Evolutionary conservation across 2,797 vertebrate species (phyloP).

Genomic region (Monodelphis domestica): DNA sequence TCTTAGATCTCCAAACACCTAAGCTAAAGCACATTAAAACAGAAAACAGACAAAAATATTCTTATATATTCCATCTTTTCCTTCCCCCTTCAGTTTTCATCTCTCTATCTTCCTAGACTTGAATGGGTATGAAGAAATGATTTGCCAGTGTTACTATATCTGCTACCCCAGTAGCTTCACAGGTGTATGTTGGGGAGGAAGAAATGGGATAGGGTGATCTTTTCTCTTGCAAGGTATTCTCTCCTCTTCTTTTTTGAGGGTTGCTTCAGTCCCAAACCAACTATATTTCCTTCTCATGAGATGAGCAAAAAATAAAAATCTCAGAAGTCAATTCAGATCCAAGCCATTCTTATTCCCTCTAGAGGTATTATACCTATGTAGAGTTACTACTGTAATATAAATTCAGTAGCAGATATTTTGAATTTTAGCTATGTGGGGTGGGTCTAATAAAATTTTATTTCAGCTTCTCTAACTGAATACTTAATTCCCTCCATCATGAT

Average conservation of each 20-base stretch:
- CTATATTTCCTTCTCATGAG: not conserved
- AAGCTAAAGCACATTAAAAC: not conserved
- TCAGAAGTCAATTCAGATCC: not conserved
- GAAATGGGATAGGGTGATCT: not conserved
- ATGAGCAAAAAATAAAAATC: not conserved
- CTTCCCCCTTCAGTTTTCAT: not conserved
- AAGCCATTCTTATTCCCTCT: not conserved
- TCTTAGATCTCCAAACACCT: not conserved
- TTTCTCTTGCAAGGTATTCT: not conserved
- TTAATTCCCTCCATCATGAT: slow-evolving; percentile 4
- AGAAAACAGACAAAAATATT: too few species aligned
- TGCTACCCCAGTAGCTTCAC: not conserved
- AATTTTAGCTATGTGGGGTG: slow-evolving; percentile 50
- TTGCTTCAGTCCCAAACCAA: not conserved
- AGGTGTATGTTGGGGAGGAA: not conserved
- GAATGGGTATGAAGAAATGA: not conserved
- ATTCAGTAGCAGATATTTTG: slow-evolving; percentile 30
- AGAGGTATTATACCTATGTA: not conserved
- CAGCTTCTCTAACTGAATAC: not conserved
- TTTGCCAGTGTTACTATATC: not conserved
- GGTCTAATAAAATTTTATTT: not conserved
- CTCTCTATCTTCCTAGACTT: not conserved
- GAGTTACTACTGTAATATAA: not conserved
- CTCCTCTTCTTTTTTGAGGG: not conserved
- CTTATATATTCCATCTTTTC: not conserved